A percentile compares a stretch with the other conserved stretches of the same genome.
These are phyloP conservation scores for Eurois occulta DNA, from an alignment of 2,888 invertebrate species.

Conservation along the genomic window DNA sequence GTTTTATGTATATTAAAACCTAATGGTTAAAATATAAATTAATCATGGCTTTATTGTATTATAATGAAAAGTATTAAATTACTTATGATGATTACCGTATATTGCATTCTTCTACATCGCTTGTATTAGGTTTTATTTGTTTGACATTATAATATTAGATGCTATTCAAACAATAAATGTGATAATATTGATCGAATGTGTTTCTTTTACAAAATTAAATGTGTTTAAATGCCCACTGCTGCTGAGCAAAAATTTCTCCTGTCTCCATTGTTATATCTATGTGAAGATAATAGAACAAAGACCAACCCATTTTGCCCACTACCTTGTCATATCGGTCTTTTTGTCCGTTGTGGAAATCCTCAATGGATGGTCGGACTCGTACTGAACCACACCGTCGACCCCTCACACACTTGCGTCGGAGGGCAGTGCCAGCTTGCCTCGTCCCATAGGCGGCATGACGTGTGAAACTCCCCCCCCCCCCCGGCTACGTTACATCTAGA, in stretches of 20 bases:
- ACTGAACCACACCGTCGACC: too few species aligned
- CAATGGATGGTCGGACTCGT: background rate
- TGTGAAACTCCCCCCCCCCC: too few species aligned
- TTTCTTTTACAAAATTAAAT: background rate
- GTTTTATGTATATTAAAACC: background rate
- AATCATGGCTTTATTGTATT: slow-evolving; percentile 2
- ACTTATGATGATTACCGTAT: background rate
- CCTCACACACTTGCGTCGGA: too few species aligned
- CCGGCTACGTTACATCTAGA: too few species aligned
- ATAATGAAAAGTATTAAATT: background rate
- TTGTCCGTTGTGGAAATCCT: background rate
- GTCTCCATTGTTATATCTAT: background rate
- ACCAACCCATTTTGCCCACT: background rate
- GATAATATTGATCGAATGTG: background rate
- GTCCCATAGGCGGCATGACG: too few species aligned
- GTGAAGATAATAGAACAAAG: background rate
- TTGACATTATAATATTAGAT: background rate
- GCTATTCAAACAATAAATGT: background rate
- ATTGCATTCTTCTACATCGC: background rate
- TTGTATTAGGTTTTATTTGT: background rate
- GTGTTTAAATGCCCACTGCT: too few species aligned
- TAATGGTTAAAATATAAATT: background rate
- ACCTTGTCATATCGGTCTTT: background rate
- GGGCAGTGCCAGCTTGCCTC: too few species aligned
- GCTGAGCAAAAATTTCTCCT: background rate